Conservation (phyloP, 1,140 invertebrate genomes). For the Neelides sp. region DNA sequence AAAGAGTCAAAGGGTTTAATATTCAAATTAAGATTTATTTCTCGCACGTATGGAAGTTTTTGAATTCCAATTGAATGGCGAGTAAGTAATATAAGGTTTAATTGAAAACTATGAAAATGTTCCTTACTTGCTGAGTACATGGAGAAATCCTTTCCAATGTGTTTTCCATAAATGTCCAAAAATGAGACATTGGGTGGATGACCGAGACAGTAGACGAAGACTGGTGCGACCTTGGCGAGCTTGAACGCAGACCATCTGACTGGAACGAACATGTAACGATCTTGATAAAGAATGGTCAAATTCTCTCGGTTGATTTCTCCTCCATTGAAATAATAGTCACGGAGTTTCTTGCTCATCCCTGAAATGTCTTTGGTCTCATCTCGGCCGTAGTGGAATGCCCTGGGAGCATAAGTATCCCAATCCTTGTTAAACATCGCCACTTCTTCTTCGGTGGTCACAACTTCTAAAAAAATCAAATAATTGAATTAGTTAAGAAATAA, state of each 20-base stretch:
- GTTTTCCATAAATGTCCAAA: background rate
- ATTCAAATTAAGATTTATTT: background rate
- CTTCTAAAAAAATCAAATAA: background rate
- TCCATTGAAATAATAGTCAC: background rate
- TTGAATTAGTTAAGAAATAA: background rate
- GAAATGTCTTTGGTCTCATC: background rate
- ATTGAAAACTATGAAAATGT: background rate
- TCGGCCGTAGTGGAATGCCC: background rate
- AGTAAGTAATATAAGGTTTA: background rate
- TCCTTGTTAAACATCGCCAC: slow-evolving; percentile 14
- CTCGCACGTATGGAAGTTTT: background rate
- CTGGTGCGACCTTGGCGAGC: slow-evolving; percentile 12
- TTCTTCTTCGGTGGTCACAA: background rate
- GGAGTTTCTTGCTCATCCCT: background rate
- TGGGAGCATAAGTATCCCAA: slow-evolving; percentile 10
- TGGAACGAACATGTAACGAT: slow-evolving; percentile 8
- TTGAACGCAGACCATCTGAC: background rate
- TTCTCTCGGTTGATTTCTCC: background rate
- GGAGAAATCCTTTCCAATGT: too few species aligned
- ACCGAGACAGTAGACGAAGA: slow-evolving; percentile 4
- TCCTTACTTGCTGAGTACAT: too few species aligned
- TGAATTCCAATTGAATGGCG: background rate
- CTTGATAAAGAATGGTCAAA: background rate
- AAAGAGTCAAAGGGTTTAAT: background rate
- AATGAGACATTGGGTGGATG: background rate